phyloP scores from a whole-genome alignment of 2,888 invertebrate species.

The Endotricha flammealis region DNA sequence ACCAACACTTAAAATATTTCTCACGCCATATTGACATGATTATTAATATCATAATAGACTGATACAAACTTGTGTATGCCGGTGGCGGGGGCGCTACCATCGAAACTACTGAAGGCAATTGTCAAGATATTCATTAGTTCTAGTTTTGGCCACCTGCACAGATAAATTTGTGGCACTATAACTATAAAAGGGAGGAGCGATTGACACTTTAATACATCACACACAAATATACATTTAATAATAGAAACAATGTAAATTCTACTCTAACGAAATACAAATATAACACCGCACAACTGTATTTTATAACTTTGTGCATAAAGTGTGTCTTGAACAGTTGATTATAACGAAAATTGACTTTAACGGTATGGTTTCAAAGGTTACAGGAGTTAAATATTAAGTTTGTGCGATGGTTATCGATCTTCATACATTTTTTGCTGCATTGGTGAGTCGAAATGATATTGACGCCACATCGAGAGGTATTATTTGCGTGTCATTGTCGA shows the following conservation, averaged over 20 bases:
- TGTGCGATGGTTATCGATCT: slow-evolving; percentile 58
- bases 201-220: slow-evolving; percentile 68
- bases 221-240: slow-evolving; percentile 24
- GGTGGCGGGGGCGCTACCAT: too few relatives aligned
- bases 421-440: slow-evolving; percentile 46
- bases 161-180: too few relatives aligned
- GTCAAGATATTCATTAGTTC: too few relatives aligned
- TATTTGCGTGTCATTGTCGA: slow-evolving; percentile 60
- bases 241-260: not conserved
- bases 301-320: slow-evolving; percentile 4
- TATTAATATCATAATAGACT: slow-evolving; percentile 50
- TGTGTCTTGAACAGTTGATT: not conserved
- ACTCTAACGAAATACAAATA: not conserved
- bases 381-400: slow-evolving; percentile 23
- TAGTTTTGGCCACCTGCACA: too few relatives aligned
- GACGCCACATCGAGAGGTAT: slow-evolving; percentile 53
- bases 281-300: not conserved
- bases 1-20: slow-evolving; percentile 61
- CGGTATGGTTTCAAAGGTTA: slow-evolving; percentile 10
- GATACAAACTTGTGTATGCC: too few relatives aligned
- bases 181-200: slow-evolving; percentile 57
- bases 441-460: slow-evolving; percentile 66
- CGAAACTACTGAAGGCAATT: too few relatives aligned
- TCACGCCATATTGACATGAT: slow-evolving; percentile 72
- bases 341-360: slow-evolving; percentile 26